Evolutionary conservation across 2,888 invertebrate species (phyloP), one percentile per base, ranked within the genome.

Genomic region (Bursaphelenchus okinawaensis): DNA sequence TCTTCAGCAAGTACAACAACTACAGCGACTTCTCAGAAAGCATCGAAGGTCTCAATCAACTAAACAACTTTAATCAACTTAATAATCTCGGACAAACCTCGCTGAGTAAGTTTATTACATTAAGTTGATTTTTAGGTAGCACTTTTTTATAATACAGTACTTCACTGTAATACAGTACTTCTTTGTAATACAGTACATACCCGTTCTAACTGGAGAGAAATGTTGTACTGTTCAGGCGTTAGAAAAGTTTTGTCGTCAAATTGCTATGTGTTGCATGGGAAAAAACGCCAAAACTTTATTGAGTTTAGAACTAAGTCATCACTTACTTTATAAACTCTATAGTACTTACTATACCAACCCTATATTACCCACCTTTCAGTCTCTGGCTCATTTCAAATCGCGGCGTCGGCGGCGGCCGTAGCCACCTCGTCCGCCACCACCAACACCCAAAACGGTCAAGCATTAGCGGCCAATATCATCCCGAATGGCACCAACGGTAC

Each of bases 41-140:
- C 59, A 68, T 66, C 26, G 66, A 66, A 26, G 54, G 67, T 51
- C 54, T 66, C n/a, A 66, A 62, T 26, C 66, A 66, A 23, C 67
- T 66, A 12, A 52, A 52, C 58, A 68, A 68, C 26, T 22, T 66
- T 26, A 62, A 51, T 58, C 66, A 66, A 55, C 65, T 65, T 20
- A 40, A 65, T 20, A 26, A 54, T 24, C 22, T 26, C 24, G 60
- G 54, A 22, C 63, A 62, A 8, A 23, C 52, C 24, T 31, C 66
- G 19, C 22, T 66, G 26, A 67, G 66, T 66, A 70, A 69, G 66
- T 68, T 23, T 60, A 9, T 19, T 12, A 7, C 8, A 16, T 63
- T 23, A 57, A 57, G n/a, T n/a, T n/a, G n/a, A n/a, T n/a, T n/a
- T n/a, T n/a, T n/a, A n/a, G n/a, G n/a, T n/a, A n/a, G n/a, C n/a